Conservation (phyloP, 2,113 vertebrate genomes). For the Chlorodrepanis virens region DNA sequence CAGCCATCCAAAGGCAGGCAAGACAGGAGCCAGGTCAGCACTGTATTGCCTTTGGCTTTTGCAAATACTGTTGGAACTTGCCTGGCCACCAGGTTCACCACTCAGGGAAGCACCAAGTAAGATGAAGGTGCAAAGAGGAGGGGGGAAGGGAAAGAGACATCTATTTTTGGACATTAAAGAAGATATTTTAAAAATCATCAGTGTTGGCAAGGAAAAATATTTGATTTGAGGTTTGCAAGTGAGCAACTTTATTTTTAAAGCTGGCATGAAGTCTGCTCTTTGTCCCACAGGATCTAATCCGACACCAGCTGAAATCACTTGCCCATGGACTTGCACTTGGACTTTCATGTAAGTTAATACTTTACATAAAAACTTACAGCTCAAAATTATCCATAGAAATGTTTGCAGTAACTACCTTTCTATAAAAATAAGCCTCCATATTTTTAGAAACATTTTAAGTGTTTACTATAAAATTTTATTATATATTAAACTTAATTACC, state of each 20-base stretch:
- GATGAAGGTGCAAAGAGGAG: not conserved
- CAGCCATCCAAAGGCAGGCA: not conserved
- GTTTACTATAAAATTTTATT: conserved; percentile 39
- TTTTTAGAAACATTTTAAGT: conserved; percentile 25
- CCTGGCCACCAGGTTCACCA: not conserved
- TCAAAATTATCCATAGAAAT: not conserved
- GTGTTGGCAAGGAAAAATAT: not conserved
- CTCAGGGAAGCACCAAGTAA: not conserved
- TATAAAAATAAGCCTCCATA: conserved; percentile 6
- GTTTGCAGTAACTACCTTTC: not conserved
- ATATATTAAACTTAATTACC: conserved; percentile 21
- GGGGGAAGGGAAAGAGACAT: not conserved
- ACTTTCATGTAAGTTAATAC: not conserved
- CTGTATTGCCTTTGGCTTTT: not conserved
- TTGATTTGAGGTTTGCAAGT: not conserved
- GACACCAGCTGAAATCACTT: not conserved
- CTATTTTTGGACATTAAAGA: not conserved
- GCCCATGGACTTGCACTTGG: not conserved
- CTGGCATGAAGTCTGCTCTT: not conserved
- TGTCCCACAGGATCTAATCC: not conserved
- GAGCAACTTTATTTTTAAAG: not conserved
- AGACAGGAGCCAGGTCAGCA: not conserved
- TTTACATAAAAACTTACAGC: not conserved
- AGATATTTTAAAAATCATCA: not conserved
- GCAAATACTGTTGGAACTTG: accelerated